Percentiles rank a stretch among this genome's conserved stretches.
phyloP scores from a whole-genome alignment of 2,888 invertebrate species.

The Pasiphila rectangulata region DNA sequence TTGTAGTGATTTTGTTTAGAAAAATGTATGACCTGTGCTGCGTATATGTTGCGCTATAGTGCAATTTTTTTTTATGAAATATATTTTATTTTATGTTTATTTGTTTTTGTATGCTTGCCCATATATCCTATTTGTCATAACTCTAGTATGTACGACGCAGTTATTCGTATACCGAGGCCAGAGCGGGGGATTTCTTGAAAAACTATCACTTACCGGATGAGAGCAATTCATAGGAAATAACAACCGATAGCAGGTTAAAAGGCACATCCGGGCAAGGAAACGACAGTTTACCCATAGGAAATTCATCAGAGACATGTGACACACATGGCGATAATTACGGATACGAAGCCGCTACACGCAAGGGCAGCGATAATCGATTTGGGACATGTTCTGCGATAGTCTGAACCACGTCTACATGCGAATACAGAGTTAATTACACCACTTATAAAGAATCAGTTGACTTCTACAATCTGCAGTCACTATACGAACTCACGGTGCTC shows the following conservation, averaged over 20 bases:
- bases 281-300: constrained; percentile 31
- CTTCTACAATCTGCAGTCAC: too few relatives aligned
- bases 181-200: constrained; percentile 7
- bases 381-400: constrained; percentile 46
- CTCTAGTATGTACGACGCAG: not conserved
- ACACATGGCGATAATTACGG: constrained; percentile 38
- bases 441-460: too few relatives aligned
- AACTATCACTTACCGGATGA: constrained; percentile 17
- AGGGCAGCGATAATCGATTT: constrained; percentile 59
- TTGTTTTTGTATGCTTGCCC: too few relatives aligned
- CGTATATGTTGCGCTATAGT: not conserved
- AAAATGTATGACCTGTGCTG: not conserved
- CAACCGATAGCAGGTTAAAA: constrained; percentile 17
- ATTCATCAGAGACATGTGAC: constrained; percentile 38
- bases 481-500: too few relatives aligned
- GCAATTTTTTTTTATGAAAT: too few relatives aligned
- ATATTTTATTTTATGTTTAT: too few relatives aligned
- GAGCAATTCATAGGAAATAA: constrained; percentile 16
- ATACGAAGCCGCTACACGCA: constrained; percentile 41
- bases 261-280: constrained; percentile 26
- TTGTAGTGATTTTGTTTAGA: not conserved
- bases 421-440: too few relatives aligned
- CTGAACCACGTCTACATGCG: not conserved
- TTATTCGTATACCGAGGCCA: not conserved
- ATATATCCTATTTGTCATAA: too few relatives aligned